A percentile compares a stretch with the other conserved stretches of the same genome.
These are phyloP conservation scores for Campopleginae sp. DNA, from an alignment of 2,888 invertebrate genomes.

Conservation along the genomic window DNA sequence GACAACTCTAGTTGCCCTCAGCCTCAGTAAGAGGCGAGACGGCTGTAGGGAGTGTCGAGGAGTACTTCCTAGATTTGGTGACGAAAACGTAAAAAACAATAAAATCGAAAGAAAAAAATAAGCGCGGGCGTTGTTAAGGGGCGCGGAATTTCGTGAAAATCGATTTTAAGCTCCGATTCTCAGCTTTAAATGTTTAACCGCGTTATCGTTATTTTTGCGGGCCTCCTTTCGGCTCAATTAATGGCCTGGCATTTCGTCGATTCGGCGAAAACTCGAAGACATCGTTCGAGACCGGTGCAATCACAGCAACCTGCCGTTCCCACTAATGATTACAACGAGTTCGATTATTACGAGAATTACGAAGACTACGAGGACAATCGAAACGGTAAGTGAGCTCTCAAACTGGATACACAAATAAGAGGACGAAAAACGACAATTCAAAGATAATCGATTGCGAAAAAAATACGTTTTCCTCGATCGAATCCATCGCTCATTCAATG, in stretches of 20 bases:
- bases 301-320: slow-evolving; percentile 70
- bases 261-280: slow-evolving; percentile 66
- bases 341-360: slow-evolving; percentile 77
- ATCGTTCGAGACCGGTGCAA: slow-evolving; percentile 68
- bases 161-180: neutral
- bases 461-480: neutral
- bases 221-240: slow-evolving; percentile 70
- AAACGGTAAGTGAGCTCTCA: slow-evolving; percentile 71
- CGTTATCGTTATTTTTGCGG: slow-evolving; percentile 66
- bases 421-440: neutral
- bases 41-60: slow-evolving; percentile 61
- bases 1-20: slow-evolving; percentile 77
- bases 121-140: neutral
- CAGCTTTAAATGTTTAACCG: slow-evolving; percentile 57
- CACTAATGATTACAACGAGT: slow-evolving; percentile 71
- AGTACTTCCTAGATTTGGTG: neutral
- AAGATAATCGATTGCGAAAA: neutral
- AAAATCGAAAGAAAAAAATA: neutral
- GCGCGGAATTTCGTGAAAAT: neutral
- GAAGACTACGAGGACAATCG: slow-evolving; percentile 75
- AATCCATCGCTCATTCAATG: slow-evolving; percentile 11
- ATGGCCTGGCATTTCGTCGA: slow-evolving; percentile 60
- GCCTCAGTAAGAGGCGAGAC: slow-evolving; percentile 75
- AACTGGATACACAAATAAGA: neutral
- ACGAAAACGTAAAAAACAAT: neutral